These are phyloP conservation scores for Oxygymnocypris stewartii DNA, from an alignment of 2,113 vertebrate genomes.

Conservation along the genomic window DNA sequence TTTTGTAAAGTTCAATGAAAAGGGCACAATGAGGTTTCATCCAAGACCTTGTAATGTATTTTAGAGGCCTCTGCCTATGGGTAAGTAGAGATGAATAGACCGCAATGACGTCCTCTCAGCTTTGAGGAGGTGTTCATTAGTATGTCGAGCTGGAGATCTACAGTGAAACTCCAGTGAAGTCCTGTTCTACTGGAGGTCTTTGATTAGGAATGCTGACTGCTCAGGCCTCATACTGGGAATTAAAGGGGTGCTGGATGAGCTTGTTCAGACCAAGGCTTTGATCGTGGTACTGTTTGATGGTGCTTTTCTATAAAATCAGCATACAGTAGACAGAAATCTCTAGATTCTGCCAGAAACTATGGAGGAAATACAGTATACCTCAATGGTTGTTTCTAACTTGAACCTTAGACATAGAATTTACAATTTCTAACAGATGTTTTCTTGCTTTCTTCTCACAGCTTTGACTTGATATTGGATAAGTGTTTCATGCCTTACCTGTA, in stretches of 20 bases:
- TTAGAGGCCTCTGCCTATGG: slow-evolving; percentile 13
- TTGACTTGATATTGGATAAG: not conserved
- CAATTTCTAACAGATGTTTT: not conserved
- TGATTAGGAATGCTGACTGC: slow-evolving; percentile 52
- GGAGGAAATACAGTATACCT: not conserved
- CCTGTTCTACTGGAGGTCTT: slow-evolving; percentile 38
- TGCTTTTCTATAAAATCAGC: slow-evolving; percentile 40
- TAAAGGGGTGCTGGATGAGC: slow-evolving; percentile 35
- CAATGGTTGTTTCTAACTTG: not conserved
- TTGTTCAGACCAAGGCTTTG: slow-evolving; percentile 53
- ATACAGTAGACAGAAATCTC: slow-evolving; percentile 27
- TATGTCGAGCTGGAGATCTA: slow-evolving; percentile 23
- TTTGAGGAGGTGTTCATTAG: slow-evolving; percentile 45
- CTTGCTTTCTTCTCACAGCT: not conserved
- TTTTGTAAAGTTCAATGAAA: not conserved
- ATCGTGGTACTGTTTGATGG: slow-evolving; percentile 53
- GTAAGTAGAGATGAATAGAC: slow-evolving; percentile 23
- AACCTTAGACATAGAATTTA: not conserved
- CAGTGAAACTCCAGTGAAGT: slow-evolving; percentile 29
- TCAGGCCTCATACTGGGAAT: slow-evolving; percentile 34
- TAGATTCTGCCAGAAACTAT: not conserved
- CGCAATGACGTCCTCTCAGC: slow-evolving; percentile 8
- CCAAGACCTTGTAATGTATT: not conserved
- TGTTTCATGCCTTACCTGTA: slow-evolving; percentile 76
- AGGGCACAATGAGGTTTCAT: not conserved